Percentiles rank a stretch among this genome's conserved stretches.
Evolutionary conservation across 2,113 vertebrate species (phyloP).

Genomic region (Larimichthys crocea): DNA sequence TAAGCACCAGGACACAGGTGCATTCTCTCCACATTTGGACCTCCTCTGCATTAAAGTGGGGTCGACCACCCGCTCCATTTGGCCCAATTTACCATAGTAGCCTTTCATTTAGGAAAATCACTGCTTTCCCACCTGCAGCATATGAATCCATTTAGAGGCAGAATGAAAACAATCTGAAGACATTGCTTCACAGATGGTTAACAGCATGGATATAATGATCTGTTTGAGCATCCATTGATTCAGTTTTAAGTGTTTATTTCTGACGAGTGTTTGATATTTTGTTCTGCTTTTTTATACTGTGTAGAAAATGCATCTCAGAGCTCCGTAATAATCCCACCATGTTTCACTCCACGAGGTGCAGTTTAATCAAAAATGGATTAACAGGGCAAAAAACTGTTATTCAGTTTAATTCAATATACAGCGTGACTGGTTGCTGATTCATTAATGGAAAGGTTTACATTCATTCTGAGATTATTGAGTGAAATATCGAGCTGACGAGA

Average conservation of each 20-base stretch:
- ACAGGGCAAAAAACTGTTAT: not conserved
- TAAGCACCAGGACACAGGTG: slow-evolving; percentile 71
- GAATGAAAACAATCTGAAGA: slow-evolving; percentile 51
- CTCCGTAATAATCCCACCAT: not conserved
- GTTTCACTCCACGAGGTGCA: not conserved
- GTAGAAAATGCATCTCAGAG: not conserved
- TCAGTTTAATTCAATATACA: not conserved
- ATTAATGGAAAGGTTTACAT: not conserved
- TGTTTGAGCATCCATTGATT: not conserved
- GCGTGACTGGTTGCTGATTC: not conserved
- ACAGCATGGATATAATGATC: not conserved
- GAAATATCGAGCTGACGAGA: not conserved
- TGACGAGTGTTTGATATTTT: not conserved
- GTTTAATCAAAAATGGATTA: not conserved
- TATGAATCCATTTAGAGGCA: slow-evolving; percentile 2
- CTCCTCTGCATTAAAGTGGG: not conserved
- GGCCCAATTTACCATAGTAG: not conserved
- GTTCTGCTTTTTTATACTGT: not conserved
- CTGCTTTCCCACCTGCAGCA: slow-evolving; percentile 50
- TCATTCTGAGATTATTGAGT: not conserved
- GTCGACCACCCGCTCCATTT: slow-evolving; percentile 44
- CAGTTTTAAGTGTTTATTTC: not conserved
- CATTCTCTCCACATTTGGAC: slow-evolving; percentile 43
- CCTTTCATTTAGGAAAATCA: slow-evolving; percentile 11
- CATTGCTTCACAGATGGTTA: not conserved